Base-by-base conservation (phyloP, 2,113 vertebrate species). In the Oreochromis spilurus region DNA sequence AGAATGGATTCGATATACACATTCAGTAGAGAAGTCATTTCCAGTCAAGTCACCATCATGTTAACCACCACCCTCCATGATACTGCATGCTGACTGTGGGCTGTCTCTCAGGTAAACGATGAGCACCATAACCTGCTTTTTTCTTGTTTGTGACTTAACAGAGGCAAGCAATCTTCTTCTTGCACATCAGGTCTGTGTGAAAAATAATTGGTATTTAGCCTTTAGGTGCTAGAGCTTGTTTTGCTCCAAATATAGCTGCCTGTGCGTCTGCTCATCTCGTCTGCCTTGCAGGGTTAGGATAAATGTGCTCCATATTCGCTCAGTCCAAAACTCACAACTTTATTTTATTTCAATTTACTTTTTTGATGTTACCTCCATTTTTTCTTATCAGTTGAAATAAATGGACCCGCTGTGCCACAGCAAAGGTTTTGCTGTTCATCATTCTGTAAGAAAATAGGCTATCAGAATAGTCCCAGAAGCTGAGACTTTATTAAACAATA, bases 181-280 rank as follows among this genome's bases (percentile, higher is more conserved):
- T 82, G 81, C 87, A 89, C 92, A 85, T 88, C 87, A 89, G 79
- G 55, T 83, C 90, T 91, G 82, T 93, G 79, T 62, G 85, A 87
- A 91, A 93, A 88, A 94, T 93, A 91, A 94, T 93, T 95, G 92
- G 87, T 89, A 89, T 95, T 95, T 93, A 91, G 93, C 90, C 93
- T 94, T 92, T 83, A 94, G 95, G 90, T 93, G 83, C 50, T 54
- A 21, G 82, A 82, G 85, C 81, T 58, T 91, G 87, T 87, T 90
- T 90, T 82, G 84, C 91, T 94, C 92, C 88, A 92, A 94, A 94
- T 93, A 92, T 92, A 93, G 88, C 89, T 60, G 82, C 78, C 58
- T 85, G 88, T 38, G 45, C 14, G 54, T 86, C 87, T 92, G 93
- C 89, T 93, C 90, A 86, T 93, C 91, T 82, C 31, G 26, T 88